Percentiles rank a stretch among this genome's conserved stretches.
Evolutionary conservation across 2,113 vertebrate genomes (phyloP).

Genomic region (Vireo altiloquus): DNA sequence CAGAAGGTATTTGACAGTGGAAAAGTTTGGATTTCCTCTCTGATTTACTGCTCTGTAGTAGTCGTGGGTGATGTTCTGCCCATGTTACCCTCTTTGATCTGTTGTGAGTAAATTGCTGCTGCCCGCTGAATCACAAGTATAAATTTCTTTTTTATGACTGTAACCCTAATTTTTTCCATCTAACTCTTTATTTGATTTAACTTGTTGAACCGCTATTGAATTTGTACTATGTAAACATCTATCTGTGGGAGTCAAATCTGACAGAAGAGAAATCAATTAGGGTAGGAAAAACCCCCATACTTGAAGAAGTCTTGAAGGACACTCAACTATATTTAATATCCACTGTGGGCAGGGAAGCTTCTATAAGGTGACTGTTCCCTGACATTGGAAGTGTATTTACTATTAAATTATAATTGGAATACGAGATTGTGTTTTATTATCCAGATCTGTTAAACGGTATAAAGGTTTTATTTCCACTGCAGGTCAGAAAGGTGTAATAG

Average conservation of each 20-base stretch:
- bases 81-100: not conserved
- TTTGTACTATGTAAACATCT: conserved; percentile 43
- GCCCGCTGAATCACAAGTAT: not conserved
- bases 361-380: conserved; percentile 58
- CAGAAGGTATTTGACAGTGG: not conserved
- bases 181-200: conserved; percentile 19
- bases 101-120: not conserved
- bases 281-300: conserved; percentile 45
- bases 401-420: conserved; percentile 73
- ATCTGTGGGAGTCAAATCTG: conserved; percentile 24
- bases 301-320: conserved; percentile 67
- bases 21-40: not conserved
- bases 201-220: conserved; percentile 26
- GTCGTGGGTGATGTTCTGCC: not conserved
- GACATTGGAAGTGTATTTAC: conserved; percentile 63
- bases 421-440: conserved; percentile 64
- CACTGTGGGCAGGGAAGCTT: conserved; percentile 56
- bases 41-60: not conserved
- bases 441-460: conserved; percentile 49
- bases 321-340: conserved; percentile 68
- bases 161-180: conserved; percentile 4
- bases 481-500: not conserved
- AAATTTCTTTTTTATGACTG: not conserved
- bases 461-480: conserved; percentile 6
- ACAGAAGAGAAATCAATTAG: conserved; percentile 67